Evolutionary conservation across 64 coral and sea anemone genomes (phyloP).

Genomic region (Porites lutea): DNA sequence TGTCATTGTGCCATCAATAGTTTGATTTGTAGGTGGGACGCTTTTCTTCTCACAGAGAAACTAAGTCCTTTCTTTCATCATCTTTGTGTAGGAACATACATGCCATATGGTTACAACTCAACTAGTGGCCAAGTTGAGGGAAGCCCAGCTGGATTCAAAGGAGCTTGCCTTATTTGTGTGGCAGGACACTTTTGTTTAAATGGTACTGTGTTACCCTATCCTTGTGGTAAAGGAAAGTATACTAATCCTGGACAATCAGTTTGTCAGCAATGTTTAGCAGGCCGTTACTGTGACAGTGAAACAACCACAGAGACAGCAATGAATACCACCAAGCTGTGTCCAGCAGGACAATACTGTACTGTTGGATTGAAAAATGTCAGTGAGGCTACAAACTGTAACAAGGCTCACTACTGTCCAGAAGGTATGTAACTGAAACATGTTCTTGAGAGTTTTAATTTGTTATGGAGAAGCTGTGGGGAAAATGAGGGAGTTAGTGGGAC

Average conservation of each 20-base stretch:
- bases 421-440: conserved; percentile 22
- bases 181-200: conserved; percentile 94
- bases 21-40: neutral
- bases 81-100: conserved; percentile 86
- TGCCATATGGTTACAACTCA: conserved; percentile 85
- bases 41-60: neutral
- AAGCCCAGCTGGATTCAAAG: conserved; percentile 77
- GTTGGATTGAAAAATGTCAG: conserved; percentile 79
- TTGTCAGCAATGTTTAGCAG: conserved; percentile 82
- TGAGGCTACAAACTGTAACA: conserved; percentile 78
- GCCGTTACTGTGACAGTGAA: conserved; percentile 84
- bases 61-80: neutral
- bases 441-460: neutral
- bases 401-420: conserved; percentile 95
- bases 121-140: conserved; percentile 56
- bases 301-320: conserved; percentile 81
- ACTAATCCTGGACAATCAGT: conserved; percentile 95
- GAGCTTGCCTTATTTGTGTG: conserved; percentile 70
- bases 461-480: too few relatives aligned
- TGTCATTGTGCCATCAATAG: too few relatives aligned
- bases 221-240: conserved; percentile 91
- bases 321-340: conserved; percentile 92
- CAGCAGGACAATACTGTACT: conserved; percentile 88
- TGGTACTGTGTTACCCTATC: conserved; percentile 78
- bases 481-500: too few relatives aligned